A percentile compares a stretch with the other conserved stretches of the same genome.
Conservation (phyloP, 2,113 vertebrate genomes). For the Nothoprocta perdicaria region DNA sequence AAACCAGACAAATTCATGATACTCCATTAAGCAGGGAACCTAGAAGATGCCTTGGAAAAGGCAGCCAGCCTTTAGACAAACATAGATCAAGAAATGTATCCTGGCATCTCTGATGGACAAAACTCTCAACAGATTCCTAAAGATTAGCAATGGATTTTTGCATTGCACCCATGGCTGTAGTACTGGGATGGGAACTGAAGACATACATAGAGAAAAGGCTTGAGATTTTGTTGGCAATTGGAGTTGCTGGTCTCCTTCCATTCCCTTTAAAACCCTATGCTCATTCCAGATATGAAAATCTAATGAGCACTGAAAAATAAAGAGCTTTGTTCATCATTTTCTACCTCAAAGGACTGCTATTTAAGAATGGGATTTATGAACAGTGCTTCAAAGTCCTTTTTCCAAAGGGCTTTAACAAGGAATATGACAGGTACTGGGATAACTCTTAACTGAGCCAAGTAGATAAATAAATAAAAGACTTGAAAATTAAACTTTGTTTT, state of each 20-base stretch:
- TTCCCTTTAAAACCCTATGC: not conserved
- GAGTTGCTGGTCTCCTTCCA: not conserved
- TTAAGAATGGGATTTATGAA: conserved; percentile 38
- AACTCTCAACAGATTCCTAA: not conserved
- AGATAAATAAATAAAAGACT: conserved; percentile 57
- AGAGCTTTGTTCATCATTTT: not conserved
- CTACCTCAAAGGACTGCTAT: conserved; percentile 1
- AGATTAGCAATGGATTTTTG: accelerated
- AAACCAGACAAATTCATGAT: not conserved
- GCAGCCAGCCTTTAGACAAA: not conserved
- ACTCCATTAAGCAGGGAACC: not conserved
- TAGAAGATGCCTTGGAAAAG: not conserved
- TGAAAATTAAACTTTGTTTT: conserved; percentile 59
- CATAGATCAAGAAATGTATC: not conserved
- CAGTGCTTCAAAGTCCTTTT: conserved; percentile 44
- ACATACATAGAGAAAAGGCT: not conserved
- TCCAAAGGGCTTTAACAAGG: conserved; percentile 30
- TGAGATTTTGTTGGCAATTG: not conserved
- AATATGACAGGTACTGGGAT: conserved; percentile 41
- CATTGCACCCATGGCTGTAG: accelerated
- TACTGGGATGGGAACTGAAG: not conserved
- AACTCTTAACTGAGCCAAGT: conserved; percentile 20
- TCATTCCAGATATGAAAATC: conserved; percentile 33
- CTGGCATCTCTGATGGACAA: not conserved
- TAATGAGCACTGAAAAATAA: conserved; percentile 33